Evolutionary conservation across 2,113 vertebrate genomes (phyloP), one percentile per base, ranked within the genome.

Genomic region (Clupea harengus): DNA sequence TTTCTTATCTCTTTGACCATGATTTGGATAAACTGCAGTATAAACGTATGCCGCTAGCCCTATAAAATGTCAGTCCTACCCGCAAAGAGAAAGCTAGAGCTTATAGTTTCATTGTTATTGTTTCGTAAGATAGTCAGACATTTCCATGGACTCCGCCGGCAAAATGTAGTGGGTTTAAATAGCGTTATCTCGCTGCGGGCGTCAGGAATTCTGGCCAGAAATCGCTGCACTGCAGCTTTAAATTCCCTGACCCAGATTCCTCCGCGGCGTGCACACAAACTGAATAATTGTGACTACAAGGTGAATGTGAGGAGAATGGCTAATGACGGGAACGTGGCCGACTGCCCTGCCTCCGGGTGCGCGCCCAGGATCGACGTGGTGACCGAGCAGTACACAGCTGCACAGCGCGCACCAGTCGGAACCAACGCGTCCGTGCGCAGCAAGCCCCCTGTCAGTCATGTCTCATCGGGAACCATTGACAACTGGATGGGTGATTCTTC

Each of bases 191-290:
- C 8, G 72, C 72, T 78, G 72, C 72, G 28, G 72, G 72, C 28
- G 72, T 2, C 7, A 9, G 28, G 72, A 32, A 78, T 78, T 11
- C 72, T 13, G 25, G 72, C 15, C 72, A 17, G 72, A 15, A 72
- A 32, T 10, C 72, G n/a, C 83, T 5, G 84, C 44, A 6, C 89
- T 86, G 90, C 28, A 88, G 91, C 94, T 95, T 95, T 95, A 95
- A 95, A 94, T 95, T 88, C 89, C 82, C 67, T 95, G 94, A 95
- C 95, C 94, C 92, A 95, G 90, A 95, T 95, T 93, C 89, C 88
- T 89, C 91, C 90, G 92, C 90, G 92, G 92, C 88, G 88, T 89
- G 90, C 92, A 90, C 86, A 90, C 72, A 78, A 90, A 89, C 92
- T 91, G 92, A 92, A 94, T 92, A 91, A 92, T 92, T 91, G 93